phyloP scores from a whole-genome alignment of 2,113 vertebrate species.

The Mesoclemmys tuberculata region DNA sequence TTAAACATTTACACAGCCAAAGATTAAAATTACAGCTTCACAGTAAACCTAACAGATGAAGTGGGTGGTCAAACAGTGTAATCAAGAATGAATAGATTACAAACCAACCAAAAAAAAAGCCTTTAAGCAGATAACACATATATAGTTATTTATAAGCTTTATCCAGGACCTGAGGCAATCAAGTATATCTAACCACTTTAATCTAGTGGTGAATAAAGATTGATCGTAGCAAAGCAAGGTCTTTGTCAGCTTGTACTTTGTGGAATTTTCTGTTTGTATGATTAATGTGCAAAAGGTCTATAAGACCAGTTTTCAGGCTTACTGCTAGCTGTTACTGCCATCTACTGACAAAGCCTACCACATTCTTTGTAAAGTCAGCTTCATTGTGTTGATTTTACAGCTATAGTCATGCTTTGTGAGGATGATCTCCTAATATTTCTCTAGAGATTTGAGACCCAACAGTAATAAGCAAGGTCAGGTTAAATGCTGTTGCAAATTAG shows the following conservation, averaged over 20 bases:
- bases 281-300: slow-evolving; percentile 56
- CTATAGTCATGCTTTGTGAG: background rate
- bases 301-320: background rate
- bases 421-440: background rate
- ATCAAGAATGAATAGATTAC: slow-evolving; percentile 26
- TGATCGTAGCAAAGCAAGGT: slow-evolving; percentile 78
- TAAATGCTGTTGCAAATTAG: background rate
- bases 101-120: slow-evolving; percentile 2
- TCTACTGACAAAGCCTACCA: slow-evolving; percentile 60
- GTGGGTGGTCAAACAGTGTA: background rate
- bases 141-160: slow-evolving; percentile 67
- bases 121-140: slow-evolving; percentile 31
- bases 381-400: background rate
- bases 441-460: background rate
- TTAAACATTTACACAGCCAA: slow-evolving; percentile 30
- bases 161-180: slow-evolving; percentile 68
- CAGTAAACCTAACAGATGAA: slow-evolving; percentile 30
- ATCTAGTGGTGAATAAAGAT: slow-evolving; percentile 77
- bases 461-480: background rate
- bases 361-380: background rate
- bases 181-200: slow-evolving; percentile 74
- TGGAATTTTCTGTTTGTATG: slow-evolving; percentile 64
- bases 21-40: slow-evolving; percentile 26
- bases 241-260: slow-evolving; percentile 73
- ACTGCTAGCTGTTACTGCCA: slow-evolving; percentile 75